These are phyloP conservation scores for Scartelaos histophorus DNA, from an alignment of 2,113 vertebrate species.

Conservation along the genomic window DNA sequence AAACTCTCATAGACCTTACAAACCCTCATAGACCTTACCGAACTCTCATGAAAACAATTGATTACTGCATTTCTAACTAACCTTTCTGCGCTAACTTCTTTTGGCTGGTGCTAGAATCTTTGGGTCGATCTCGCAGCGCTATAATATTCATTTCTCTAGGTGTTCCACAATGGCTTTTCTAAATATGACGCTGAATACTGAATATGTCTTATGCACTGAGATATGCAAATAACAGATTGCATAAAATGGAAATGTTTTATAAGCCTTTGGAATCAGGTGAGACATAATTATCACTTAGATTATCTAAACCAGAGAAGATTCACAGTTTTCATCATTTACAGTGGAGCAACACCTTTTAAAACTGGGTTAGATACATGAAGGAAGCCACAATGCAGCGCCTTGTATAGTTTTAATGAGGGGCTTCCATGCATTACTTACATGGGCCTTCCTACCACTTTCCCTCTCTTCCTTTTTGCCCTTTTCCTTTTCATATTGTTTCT, in stretches of 20 bases:
- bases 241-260: not conserved
- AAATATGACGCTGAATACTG: not conserved
- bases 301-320: conserved; percentile 3
- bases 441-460: too few species aligned
- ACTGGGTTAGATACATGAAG: conserved; percentile 18
- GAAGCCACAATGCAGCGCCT: conserved; percentile 8
- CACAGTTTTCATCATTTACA: not conserved
- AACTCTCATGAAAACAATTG: too few species aligned
- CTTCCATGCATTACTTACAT: conserved; percentile 31
- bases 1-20: too few species aligned
- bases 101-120: not conserved
- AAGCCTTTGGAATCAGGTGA: not conserved
- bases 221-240: not conserved
- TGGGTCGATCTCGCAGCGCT: not conserved
- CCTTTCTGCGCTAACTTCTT: too few species aligned
- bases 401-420: conserved; percentile 22
- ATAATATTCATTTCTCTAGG: not conserved
- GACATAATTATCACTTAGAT: conserved; percentile 4
- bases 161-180: not conserved
- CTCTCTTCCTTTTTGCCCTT: too few species aligned
- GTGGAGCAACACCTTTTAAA: conserved; percentile 4
- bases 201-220: not conserved
- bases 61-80: too few species aligned
- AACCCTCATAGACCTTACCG: too few species aligned
- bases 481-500: not conserved